These are phyloP conservation scores for Didymodactylos carnosus DNA, from an alignment of 2,888 invertebrate species.

Conservation along the genomic window DNA sequence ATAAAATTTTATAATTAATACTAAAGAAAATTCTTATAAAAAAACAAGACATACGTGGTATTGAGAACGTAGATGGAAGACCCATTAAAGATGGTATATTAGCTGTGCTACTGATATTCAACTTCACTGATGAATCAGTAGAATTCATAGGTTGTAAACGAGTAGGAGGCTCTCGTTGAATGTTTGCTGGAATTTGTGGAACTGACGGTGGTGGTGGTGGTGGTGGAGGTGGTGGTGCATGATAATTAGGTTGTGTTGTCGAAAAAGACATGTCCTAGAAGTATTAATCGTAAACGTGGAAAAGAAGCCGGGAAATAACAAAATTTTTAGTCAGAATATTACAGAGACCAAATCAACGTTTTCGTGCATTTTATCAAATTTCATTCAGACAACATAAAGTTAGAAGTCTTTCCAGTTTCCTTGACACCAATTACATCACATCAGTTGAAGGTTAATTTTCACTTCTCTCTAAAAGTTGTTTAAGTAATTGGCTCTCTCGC, in stretches of 20 bases:
- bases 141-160: constrained; percentile 45
- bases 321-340: too few species aligned
- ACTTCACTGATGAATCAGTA: constrained; percentile 25
- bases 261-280: not conserved
- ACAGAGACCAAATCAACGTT: too few species aligned
- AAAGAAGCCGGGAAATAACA: too few species aligned
- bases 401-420: too few species aligned
- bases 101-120: not conserved
- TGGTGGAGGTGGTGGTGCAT: not conserved
- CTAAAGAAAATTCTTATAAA: not conserved
- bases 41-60: not conserved
- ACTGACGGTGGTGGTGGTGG: constrained; percentile 41
- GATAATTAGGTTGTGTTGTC: not conserved
- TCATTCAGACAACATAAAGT: too few species aligned
- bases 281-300: too few species aligned
- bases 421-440: too few species aligned
- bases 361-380: too few species aligned
- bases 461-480: too few species aligned
- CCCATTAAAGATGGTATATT: not conserved
- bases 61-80: not conserved
- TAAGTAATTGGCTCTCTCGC: too few species aligned
- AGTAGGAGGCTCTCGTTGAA: constrained; percentile 15
- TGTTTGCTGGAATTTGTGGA: constrained; percentile 35
- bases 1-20: not conserved
- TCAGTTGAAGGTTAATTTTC: too few species aligned